Percentiles rank a stretch among this genome's conserved stretches.
Evolutionary conservation across 2,113 vertebrate genomes (phyloP).

Genomic region (Bos taurus): ARS-UCD2.0 NC_037351.1:14990501-14991000

Average conservation of each 20-base stretch:
- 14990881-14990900: not conserved
- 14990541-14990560: not conserved
- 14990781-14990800: constrained; percentile 38
- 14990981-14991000: not conserved
- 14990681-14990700: constrained; percentile 26
- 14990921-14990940: not conserved
- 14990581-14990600: not conserved
- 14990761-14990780: not conserved
- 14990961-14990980: not conserved
- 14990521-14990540: not conserved
- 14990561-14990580: not conserved
- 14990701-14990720: constrained; percentile 36
- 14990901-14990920: not conserved
- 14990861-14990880: not conserved
- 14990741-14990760: constrained; percentile 8
- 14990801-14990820: constrained; percentile 18
- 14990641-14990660: not conserved
- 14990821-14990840: constrained; percentile 31
- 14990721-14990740: constrained; percentile 10
- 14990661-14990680: not conserved
- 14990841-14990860: constrained; percentile 23
- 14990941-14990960: not conserved
- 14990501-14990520: not conserved
- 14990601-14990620: not conserved
- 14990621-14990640: constrained; percentile 38